Base-by-base conservation (phyloP, 2,888 invertebrate genomes). In the Seira musarum region DNA sequence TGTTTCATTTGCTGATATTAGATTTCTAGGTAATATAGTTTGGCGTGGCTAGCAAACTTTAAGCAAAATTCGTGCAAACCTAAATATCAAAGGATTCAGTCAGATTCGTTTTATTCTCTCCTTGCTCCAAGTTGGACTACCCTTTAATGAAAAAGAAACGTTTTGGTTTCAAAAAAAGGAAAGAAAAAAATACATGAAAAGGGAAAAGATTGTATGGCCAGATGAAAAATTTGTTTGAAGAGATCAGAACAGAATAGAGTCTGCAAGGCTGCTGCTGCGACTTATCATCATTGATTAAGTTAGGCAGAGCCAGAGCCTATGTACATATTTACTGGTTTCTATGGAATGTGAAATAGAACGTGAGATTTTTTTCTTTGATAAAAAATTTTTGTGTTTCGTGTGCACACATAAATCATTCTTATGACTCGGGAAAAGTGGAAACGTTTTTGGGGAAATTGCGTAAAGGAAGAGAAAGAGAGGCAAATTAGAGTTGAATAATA, bases 401-500 rank as follows among this genome's bases (percentile, higher is more conserved):
- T n/a, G n/a, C n/a, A n/a, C 5, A 13, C 40, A 40, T 40, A 40
- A 40, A 40, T 40, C 40, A 5, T 40, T 40, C 40, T 13, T 40
- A 13, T 13, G 40, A 8, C 13, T 40, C 40, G 13, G 13, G 13
- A 40, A 40, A 40, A n/a, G n/a, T n/a, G n/a, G n/a, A n/a, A n/a
- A n/a, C n/a, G n/a, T n/a, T 40, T 40, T 8, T 40, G 13, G 40
- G 40, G 13, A 8, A 40, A 40, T n/a, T 30, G 2, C 30, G 8
- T 2, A 49, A 13, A 49, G 3, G 3, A 25, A 40, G 13, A 25
- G 8, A 70, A 25, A 65, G 65, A 8, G 65, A 35, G 30, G 68
- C 24, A 72, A 67, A 66, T 77, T 78, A 67, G 24, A 67, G 49
- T 49, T 30, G 71, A 70, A 66, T 77, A 70, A 66, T 77, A 77